Base-by-base conservation (phyloP, 2,888 invertebrate species). In the Nomada fabriciana region DNA sequence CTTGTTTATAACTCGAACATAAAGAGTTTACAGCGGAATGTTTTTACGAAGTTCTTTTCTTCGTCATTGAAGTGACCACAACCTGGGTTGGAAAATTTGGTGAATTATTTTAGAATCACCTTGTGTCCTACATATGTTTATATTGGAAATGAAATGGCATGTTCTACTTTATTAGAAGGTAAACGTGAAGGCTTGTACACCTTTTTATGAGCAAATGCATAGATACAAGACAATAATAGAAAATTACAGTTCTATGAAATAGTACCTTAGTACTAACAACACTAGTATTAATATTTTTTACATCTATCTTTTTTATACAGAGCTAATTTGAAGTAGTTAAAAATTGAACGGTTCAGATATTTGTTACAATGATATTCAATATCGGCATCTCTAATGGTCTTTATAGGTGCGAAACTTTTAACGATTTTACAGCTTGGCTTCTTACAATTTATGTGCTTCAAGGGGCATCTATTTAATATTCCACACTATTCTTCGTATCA, bases 1-100 rank as follows among this genome's bases (percentile, higher is more conserved):
- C 67, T 64, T 69, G 55, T 68, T 69, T 47, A 63, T 47, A 67
- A 59, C 59, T 68, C 10, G 55, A 47, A 36, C 57, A 73, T 18
- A 20, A 73, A 20, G 47, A 50, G 57, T 57, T 73, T 25, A 25
- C 47, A 4, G 4, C 9, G 47, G 3, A 15, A 13, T 47, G 29
- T 67, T 67, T 36, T 18, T 65, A n/a, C 25, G 36, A 36, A 36
- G 36, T 47, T 13, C 43, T 50, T 20, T 50, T 36, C 57, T 73
- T 55, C 65, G 23, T 57, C 67, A 47, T 67, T 47, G 50, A 36
- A 36, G 55, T 36, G 73, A 57, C 15, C 42, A 13, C 20, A 67
- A 47, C 47, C 65, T n/a, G 47, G 23, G 20, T 67, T 9, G 20
- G 3, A 23, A 57, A 65, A 53, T 73, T 57, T 25, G 20, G 11